phyloP scores from a whole-genome alignment of 2,113 vertebrate genomes.

The Mastomys natalensis region DNA sequence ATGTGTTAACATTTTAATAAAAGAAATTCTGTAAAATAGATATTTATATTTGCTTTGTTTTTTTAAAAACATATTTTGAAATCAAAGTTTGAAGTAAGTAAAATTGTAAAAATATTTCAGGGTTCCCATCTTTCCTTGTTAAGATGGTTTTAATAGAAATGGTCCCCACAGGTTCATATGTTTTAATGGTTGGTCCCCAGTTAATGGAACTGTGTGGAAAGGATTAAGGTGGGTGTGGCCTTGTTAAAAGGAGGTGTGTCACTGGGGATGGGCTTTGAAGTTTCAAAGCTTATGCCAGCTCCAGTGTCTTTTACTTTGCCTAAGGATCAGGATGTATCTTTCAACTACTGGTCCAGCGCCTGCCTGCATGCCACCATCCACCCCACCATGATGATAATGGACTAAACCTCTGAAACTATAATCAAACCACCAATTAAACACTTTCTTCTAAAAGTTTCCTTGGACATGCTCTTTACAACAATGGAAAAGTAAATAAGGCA shows the following conservation, averaged over 20 bases:
- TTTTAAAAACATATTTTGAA: not conserved
- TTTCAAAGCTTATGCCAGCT: not conserved
- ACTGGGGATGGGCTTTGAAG: not conserved
- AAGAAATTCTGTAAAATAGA: slow-evolving; percentile 26
- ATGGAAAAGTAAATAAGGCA: not conserved
- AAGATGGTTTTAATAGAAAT: not conserved
- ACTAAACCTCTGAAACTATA: not conserved
- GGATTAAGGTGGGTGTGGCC: not conserved
- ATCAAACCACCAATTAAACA: not conserved
- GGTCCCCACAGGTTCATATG: not conserved
- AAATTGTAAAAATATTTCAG: slow-evolving; percentile 7
- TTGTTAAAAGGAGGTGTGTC: not conserved
- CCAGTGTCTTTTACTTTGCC: not conserved
- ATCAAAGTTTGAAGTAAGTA: not conserved
- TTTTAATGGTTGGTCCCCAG: not conserved
- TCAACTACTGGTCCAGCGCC: not conserved
- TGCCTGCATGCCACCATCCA: not conserved
- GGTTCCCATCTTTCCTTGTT: not conserved
- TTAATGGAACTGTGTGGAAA: not conserved
- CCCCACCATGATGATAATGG: not conserved
- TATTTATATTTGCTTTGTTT: slow-evolving; percentile 31
- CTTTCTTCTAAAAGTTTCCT: not conserved
- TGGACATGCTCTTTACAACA: not conserved
- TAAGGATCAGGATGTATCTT: too few relatives aligned
- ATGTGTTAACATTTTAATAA: slow-evolving; percentile 4